A percentile compares a stretch with the other conserved stretches of the same genome.
Evolutionary conservation across 2,888 invertebrate genomes (phyloP).

Genomic region (Branchinecta sandiegonensis): DNA sequence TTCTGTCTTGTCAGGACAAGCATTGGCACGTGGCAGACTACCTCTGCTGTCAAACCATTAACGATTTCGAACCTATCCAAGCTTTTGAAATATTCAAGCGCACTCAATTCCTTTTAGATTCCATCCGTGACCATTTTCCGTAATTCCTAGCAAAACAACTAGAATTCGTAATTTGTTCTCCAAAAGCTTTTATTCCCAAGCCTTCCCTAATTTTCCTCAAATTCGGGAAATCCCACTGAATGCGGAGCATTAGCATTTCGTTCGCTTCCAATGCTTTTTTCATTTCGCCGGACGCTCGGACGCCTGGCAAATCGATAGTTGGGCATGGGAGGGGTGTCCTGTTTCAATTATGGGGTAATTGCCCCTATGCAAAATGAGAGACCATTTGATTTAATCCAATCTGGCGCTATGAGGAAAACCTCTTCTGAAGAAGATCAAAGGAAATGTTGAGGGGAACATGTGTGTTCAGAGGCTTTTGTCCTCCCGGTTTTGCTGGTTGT

Average conservation of each 20-base stretch:
- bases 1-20: too few species aligned
- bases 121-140: neutral
- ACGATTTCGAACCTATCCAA: too few species aligned
- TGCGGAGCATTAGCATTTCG: neutral
- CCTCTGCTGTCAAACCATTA: too few species aligned
- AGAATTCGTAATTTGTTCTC: conserved; percentile 5
- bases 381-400: conserved; percentile 1
- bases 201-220: conserved; percentile 7
- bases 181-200: conserved; percentile 6
- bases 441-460: neutral
- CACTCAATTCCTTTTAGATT: neutral
- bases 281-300: neutral
- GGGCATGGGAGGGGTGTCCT: neutral
- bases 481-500: conserved; percentile 2
- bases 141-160: neutral
- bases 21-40: too few species aligned
- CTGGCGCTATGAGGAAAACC: neutral
- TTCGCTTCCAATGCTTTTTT: neutral
- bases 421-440: conserved; percentile 2
- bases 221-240: conserved; percentile 7
- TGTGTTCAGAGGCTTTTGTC: conserved; percentile 7
- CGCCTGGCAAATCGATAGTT: neutral
- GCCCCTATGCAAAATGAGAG: conserved; percentile 16
- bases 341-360: conserved; percentile 10
- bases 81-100: too few species aligned